Percentiles rank a stretch among this genome's conserved stretches.
Evolutionary conservation across 2,888 invertebrate species (phyloP).

Genomic region (Tetropium fuscum): DNA sequence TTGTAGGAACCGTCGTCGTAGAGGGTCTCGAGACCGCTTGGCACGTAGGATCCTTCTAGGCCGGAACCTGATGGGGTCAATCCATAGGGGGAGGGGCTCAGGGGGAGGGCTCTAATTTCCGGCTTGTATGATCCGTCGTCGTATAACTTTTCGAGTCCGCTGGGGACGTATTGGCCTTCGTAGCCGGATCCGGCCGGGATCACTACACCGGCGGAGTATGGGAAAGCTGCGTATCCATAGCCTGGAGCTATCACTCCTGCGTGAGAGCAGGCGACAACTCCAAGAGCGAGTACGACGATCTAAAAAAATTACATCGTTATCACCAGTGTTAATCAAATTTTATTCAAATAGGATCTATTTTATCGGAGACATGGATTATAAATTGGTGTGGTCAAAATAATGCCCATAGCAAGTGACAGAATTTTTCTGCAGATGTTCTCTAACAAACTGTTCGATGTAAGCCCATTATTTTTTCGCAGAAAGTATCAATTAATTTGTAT

Average conservation of each 20-base stretch:
- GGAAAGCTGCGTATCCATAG: conserved; percentile 22
- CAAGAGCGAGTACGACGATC: conserved; percentile 41
- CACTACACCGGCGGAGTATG: conserved; percentile 34
- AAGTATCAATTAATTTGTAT: too few relatives aligned
- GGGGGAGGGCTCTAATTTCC: conserved; percentile 40
- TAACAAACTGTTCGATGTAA: too few relatives aligned
- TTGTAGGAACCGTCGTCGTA: conserved; percentile 59
- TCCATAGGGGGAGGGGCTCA: conserved; percentile 46
- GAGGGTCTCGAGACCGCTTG: conserved; percentile 51
- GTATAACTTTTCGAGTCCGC: conserved; percentile 52
- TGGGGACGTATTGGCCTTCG: conserved; percentile 54
- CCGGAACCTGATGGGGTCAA: conserved; percentile 51
- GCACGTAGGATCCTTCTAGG: conserved; percentile 55
- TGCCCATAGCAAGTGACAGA: too few relatives aligned
- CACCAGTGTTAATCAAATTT: too few relatives aligned
- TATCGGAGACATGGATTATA: too few relatives aligned
- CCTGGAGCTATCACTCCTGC: conserved; percentile 44
- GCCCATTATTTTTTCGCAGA: too few relatives aligned
- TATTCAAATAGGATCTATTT: too few relatives aligned
- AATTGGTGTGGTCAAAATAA: too few relatives aligned
- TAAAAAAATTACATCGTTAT: conserved; percentile 26
- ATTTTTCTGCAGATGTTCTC: too few relatives aligned
- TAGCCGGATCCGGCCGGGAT: conserved; percentile 44
- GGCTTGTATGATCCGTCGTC: conserved; percentile 58
- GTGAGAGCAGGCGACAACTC: conserved; percentile 45